Conservation (phyloP, 2,888 invertebrate species). For the Nemotelus pantherinus region DNA sequence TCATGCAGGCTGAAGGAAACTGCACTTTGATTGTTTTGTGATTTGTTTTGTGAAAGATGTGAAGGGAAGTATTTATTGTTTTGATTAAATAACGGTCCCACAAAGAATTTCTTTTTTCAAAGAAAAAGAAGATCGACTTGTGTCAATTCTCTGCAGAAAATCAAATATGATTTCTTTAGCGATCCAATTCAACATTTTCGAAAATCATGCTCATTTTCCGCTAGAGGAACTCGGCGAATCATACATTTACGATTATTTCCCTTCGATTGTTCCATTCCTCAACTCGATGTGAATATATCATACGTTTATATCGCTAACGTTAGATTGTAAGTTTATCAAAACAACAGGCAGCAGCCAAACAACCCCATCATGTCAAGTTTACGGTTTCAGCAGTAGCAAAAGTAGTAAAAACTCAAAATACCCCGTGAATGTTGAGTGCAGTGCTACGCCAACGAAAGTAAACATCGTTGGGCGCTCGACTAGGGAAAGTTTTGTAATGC, state of each 20-base stretch:
- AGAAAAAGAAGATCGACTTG: no score
- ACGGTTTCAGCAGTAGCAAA: conserved; percentile 3
- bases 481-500: conserved; percentile 33
- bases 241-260: background rate
- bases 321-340: background rate
- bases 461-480: conserved; percentile 29
- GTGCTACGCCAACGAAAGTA: conserved; percentile 36
- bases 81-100: no score
- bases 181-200: no score
- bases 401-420: conserved; percentile 5
- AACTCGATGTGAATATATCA: background rate
- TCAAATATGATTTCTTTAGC: no score
- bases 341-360: background rate
- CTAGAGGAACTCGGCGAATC: no score
- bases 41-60: no score
- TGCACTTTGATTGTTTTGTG: conserved; percentile 10
- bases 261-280: background rate
- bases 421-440: conserved; percentile 12
- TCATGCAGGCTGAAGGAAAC: background rate
- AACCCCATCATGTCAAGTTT: conserved; percentile 9
- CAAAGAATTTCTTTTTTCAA: no score
- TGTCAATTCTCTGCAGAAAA: no score
- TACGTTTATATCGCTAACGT: background rate
- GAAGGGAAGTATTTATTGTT: no score
- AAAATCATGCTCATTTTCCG: no score